Conservation (phyloP, 2,888 invertebrate genomes). For the Leistus spinibarbis region DNA sequence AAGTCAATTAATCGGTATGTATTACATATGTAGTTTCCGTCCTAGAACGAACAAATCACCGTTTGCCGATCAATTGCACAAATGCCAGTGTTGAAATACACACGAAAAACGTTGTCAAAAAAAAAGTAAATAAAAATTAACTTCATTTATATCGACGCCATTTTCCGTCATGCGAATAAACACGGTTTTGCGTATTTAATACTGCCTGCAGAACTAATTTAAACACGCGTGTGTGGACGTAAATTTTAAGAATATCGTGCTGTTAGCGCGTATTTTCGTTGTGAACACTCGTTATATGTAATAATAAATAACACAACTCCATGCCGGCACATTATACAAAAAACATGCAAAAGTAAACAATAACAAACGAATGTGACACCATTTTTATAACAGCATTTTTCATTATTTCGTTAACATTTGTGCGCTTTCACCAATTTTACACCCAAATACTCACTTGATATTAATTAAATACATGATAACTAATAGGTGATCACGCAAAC, state of each 20-base stretch:
- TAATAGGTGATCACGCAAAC: conserved; percentile 27
- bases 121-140: conserved; percentile 16
- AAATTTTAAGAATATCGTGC: background rate
- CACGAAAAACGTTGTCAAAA: background rate
- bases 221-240: background rate
- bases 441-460: conserved; percentile 26
- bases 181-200: background rate
- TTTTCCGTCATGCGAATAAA: conserved; percentile 11
- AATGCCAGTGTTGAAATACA: background rate
- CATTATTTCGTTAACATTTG: background rate
- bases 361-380: conserved; percentile 25
- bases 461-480: conserved; percentile 34
- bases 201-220: background rate
- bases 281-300: background rate
- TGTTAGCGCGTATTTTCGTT: background rate
- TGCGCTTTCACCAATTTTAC: background rate
- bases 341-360: conserved; percentile 32
- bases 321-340: conserved; percentile 28
- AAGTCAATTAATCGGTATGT: conserved; percentile 20
- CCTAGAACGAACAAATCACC: conserved; percentile 11
- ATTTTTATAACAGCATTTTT: background rate
- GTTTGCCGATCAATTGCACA: background rate
- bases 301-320: conserved; percentile 8
- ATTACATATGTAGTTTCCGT: background rate
- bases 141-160: conserved; percentile 21